Conservation (phyloP, 2,888 invertebrate genomes). For the Oxytorus armatus region DNA sequence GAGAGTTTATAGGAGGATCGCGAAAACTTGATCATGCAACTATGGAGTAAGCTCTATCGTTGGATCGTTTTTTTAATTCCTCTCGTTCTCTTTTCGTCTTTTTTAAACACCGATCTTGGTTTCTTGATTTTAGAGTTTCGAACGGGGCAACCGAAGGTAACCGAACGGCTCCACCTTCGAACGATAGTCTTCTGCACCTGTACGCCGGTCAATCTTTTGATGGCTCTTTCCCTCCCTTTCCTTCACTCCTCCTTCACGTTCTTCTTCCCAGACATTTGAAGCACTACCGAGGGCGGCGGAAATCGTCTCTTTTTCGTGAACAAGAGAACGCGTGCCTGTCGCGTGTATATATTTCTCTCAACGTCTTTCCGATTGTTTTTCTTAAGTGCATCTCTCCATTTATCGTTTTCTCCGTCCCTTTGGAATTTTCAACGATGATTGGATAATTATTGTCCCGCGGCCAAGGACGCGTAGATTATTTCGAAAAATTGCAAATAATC, state of each 20-base stretch:
- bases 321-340: constrained; percentile 57
- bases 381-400: constrained; percentile 24
- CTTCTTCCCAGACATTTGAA: constrained; percentile 8
- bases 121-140: constrained; percentile 16
- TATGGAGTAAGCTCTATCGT: background rate
- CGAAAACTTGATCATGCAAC: background rate
- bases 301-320: constrained; percentile 39
- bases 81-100: background rate
- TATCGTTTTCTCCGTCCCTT: constrained; percentile 1
- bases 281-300: constrained; percentile 39
- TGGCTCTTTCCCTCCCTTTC: constrained; percentile 18
- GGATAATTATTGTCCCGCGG: constrained; percentile 59
- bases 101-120: background rate
- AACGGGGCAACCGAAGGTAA: constrained; percentile 24
- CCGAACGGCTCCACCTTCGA: background rate
- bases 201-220: constrained; percentile 41
- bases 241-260: background rate
- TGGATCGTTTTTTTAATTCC: background rate
- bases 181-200: constrained; percentile 55
- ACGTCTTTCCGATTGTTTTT: constrained; percentile 55
- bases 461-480: constrained; percentile 23
- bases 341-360: constrained; percentile 52
- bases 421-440: constrained; percentile 26
- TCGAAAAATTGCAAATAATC: constrained; percentile 55
- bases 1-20: no score